Conservation (phyloP, 2,797 vertebrate species). For the Amphiprion clarkii region DNA sequence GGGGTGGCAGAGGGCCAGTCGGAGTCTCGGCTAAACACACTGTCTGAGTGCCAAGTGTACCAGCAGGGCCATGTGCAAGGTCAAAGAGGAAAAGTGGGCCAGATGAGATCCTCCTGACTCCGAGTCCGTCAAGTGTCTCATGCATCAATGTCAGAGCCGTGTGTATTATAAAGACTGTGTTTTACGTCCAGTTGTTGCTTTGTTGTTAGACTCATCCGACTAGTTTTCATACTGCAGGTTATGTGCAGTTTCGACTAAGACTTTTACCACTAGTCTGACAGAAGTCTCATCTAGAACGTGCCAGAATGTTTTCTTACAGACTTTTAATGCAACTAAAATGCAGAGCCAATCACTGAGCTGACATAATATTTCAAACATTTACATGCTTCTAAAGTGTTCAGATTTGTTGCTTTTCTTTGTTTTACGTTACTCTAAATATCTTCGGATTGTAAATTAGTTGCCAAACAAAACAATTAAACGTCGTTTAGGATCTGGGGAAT, state of each 20-base stretch:
- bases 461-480: not conserved
- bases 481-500: not conserved
- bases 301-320: not conserved
- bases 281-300: not conserved
- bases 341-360: not conserved
- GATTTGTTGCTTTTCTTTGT: too few species aligned
- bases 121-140: slow-evolving; percentile 17
- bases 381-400: not conserved
- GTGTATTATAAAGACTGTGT: too few species aligned
- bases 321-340: not conserved
- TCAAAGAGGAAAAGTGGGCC: slow-evolving; percentile 50
- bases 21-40: slow-evolving; percentile 52
- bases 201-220: not conserved
- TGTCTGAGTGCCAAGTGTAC: slow-evolving; percentile 47
- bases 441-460: not conserved
- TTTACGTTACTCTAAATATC: not conserved
- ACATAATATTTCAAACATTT: not conserved
- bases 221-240: not conserved
- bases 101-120: slow-evolving; percentile 39
- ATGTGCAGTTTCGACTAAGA: slow-evolving; percentile 2
- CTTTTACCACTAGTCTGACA: not conserved
- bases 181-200: not conserved
- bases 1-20: slow-evolving; percentile 49
- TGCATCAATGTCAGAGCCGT: too few species aligned
- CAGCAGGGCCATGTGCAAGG: slow-evolving; percentile 51